Percentiles rank a stretch among this genome's conserved stretches.
Conservation (phyloP, 1,140 invertebrate species). For the Acyrthosiphon pisum region DNA sequence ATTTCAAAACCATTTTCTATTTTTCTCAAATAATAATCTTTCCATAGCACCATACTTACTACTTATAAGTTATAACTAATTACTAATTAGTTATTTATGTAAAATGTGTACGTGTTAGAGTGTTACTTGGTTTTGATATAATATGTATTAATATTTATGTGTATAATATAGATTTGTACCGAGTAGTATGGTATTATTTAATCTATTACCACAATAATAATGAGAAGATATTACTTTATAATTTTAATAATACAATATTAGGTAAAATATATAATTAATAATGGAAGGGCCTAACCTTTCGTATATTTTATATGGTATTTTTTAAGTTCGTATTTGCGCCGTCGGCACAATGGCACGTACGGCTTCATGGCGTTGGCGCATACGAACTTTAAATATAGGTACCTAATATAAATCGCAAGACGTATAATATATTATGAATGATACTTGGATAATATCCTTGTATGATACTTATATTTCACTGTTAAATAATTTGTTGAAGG, state of each 20-base stretch:
- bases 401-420: background rate
- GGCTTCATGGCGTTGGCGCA: background rate
- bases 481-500: background rate
- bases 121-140: background rate
- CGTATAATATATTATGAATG: background rate
- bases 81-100: background rate
- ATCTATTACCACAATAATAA: background rate
- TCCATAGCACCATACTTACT: background rate
- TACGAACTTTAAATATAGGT: background rate
- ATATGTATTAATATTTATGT: background rate
- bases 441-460: background rate
- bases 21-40: background rate
- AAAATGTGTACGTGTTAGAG: background rate
- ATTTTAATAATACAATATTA: constrained; percentile 9
- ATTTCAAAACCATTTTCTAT: background rate
- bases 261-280: no score
- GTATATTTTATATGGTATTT: background rate
- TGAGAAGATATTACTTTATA: background rate
- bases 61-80: background rate
- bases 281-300: no score
- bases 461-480: background rate
- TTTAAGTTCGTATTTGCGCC: background rate
- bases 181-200: background rate
- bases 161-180: background rate
- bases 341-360: background rate